phyloP scores from a whole-genome alignment of 2,888 invertebrate species.

The Hesperia comma region DNA sequence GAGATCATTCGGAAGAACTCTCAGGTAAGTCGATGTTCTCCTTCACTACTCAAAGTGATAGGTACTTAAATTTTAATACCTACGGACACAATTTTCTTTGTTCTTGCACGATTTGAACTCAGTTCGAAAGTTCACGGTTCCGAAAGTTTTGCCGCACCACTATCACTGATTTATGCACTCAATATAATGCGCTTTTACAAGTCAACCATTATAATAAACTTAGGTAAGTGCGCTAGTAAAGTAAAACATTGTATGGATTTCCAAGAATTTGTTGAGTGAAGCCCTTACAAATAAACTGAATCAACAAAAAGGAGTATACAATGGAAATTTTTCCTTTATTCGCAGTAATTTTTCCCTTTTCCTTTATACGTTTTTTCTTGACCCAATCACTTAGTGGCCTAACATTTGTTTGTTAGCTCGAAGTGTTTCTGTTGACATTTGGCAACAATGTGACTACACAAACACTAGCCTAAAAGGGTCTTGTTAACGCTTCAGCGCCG shows the following conservation, averaged over 20 bases:
- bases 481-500: constrained; percentile 58
- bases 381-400: constrained; percentile 48
- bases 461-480: constrained; percentile 61
- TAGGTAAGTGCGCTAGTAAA: neutral
- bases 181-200: too few species aligned
- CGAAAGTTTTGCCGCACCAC: too few species aligned
- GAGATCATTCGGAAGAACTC: too few species aligned
- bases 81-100: too few species aligned
- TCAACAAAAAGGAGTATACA: constrained; percentile 1
- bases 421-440: constrained; percentile 49
- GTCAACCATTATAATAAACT: too few species aligned
- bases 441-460: constrained; percentile 57
- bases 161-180: too few species aligned
- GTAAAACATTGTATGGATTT: neutral
- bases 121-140: too few species aligned
- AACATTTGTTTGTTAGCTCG: constrained; percentile 53
- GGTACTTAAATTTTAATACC: too few species aligned
- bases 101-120: too few species aligned
- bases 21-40: too few species aligned
- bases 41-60: too few species aligned
- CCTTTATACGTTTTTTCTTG: constrained; percentile 44
- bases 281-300: neutral
- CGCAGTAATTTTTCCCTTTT: neutral
- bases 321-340: constrained; percentile 9
- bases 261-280: neutral